These are phyloP conservation scores for Sanderia malayensis DNA, from an alignment of 30 jellyfish, hydroid and myxozoan species.

Conservation along the genomic window DNA sequence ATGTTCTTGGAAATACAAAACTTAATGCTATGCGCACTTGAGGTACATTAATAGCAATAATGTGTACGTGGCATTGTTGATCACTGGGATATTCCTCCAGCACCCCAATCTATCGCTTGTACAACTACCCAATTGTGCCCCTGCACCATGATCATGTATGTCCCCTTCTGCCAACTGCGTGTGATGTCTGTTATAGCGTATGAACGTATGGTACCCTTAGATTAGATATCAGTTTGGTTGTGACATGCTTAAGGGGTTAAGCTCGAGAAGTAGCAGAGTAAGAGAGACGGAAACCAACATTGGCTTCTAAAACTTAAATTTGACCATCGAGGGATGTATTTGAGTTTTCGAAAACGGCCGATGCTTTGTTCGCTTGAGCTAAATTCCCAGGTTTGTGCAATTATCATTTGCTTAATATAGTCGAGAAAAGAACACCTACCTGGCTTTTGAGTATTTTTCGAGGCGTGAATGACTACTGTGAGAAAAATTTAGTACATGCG, in stretches of 20 bases:
- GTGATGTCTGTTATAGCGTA: no score
- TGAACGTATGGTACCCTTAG: no score
- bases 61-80: no score
- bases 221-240: neutral
- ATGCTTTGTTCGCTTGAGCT: neutral
- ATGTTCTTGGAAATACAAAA: no score
- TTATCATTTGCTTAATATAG: neutral
- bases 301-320: neutral
- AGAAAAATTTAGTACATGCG: no score
- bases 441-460: neutral
- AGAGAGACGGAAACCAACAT: constrained; percentile 5
- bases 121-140: no score
- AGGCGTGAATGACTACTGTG: neutral
- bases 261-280: neutral
- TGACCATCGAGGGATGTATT: neutral
- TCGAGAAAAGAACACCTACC: neutral
- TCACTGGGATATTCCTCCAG: no score
- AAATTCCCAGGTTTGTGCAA: neutral
- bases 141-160: no score
- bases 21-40: no score
- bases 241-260: neutral
- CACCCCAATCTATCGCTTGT: no score
- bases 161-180: no score
- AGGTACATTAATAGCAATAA: no score
- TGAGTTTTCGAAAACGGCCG: neutral